Conservation (phyloP, 2,113 vertebrate species). For the Pimephales promelas region DNA sequence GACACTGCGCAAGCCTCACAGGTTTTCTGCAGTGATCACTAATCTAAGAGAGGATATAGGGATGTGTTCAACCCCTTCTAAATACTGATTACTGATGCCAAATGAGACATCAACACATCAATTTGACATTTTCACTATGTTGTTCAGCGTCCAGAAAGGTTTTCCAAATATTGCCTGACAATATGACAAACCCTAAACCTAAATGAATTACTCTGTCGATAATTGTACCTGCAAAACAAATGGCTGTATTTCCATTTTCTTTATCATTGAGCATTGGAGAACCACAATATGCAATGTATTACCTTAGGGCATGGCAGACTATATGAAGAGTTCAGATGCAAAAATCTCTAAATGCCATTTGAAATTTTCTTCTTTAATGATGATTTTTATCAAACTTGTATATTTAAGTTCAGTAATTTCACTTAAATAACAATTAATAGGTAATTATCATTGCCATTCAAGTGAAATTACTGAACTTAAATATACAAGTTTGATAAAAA, state of each 20-base stretch:
- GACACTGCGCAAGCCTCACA: constrained; percentile 18
- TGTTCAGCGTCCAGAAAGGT: background rate
- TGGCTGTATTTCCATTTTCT: background rate
- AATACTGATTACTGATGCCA: constrained; percentile 16
- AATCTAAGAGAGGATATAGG: constrained; percentile 15
- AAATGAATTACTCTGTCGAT: background rate
- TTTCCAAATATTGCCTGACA: background rate
- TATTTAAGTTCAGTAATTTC: too few relatives aligned
- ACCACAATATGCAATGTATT: background rate
- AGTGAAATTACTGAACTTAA: too few relatives aligned
- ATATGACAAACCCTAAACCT: background rate
- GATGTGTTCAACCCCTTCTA: constrained; percentile 26
- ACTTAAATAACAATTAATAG: too few relatives aligned
- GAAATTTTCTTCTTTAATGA: too few relatives aligned
- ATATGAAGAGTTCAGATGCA: too few relatives aligned
- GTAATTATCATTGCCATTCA: too few relatives aligned
- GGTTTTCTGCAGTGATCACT: constrained; percentile 45
- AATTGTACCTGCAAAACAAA: background rate
- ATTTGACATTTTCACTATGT: background rate
- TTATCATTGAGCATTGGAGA: background rate
- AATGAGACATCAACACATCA: background rate
- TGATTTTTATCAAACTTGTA: too few relatives aligned
- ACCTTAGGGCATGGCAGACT: background rate
- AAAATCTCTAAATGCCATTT: too few relatives aligned
- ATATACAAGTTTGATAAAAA: too few relatives aligned